These are phyloP conservation scores for Mastomys coucha DNA, from an alignment of 2,113 vertebrate species.

Conservation along the genomic window DNA sequence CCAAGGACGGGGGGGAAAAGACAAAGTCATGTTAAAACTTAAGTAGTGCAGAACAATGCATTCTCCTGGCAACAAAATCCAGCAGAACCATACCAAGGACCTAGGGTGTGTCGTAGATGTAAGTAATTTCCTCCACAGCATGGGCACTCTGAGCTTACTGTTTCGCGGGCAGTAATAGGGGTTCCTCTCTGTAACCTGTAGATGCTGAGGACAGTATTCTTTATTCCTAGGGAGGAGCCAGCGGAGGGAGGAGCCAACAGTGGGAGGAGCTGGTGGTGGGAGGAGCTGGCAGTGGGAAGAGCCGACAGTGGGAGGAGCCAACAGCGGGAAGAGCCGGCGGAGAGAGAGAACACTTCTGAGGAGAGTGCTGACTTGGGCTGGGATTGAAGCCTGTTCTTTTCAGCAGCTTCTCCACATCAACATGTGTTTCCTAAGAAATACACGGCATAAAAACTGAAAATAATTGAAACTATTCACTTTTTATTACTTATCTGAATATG, in stretches of 20 bases:
- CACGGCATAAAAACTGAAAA: neutral
- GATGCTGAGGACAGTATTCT: neutral
- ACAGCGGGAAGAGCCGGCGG: too few relatives aligned
- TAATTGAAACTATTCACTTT: neutral
- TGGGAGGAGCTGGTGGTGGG: too few relatives aligned
- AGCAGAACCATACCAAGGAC: neutral
- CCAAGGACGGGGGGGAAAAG: neutral
- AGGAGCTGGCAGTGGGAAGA: too few relatives aligned
- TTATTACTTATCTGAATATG: neutral
- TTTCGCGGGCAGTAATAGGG: neutral
- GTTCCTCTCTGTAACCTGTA: neutral
- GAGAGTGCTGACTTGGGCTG: neutral
- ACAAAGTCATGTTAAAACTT: neutral
- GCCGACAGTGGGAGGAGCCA: too few relatives aligned
- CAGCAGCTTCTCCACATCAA: neutral
- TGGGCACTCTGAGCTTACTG: neutral
- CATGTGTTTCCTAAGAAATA: conserved; percentile 38
- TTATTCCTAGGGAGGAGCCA: neutral
- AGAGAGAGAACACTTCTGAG: neutral
- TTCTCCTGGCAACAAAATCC: conserved; percentile 14
- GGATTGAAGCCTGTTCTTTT: neutral
- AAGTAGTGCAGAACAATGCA: neutral
- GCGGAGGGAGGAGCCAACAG: too few relatives aligned
- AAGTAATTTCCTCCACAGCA: neutral
- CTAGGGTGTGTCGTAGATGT: neutral